Evolutionary conservation across 2,888 invertebrate species (phyloP).

Genomic region (Oscheius onirici): DNA sequence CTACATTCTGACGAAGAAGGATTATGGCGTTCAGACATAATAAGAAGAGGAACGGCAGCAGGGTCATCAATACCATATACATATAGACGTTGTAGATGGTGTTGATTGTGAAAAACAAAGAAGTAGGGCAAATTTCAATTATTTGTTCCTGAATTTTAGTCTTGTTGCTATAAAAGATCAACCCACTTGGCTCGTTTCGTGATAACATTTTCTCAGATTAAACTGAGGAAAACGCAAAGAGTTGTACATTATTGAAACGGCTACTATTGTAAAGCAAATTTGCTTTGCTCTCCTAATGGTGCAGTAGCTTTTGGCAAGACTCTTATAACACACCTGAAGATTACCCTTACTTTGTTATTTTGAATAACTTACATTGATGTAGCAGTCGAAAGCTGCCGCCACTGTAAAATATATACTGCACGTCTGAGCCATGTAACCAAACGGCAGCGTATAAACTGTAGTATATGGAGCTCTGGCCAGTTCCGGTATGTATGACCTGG

Average conservation of each 20-base stretch:
- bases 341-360: no score
- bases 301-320: constrained; percentile 56
- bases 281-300: constrained; percentile 62
- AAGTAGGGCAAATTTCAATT: constrained; percentile 71
- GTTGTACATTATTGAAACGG: constrained; percentile 67
- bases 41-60: constrained; percentile 70
- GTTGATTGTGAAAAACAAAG: constrained; percentile 68
- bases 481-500: constrained; percentile 63
- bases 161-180: no score
- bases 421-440: constrained; percentile 72
- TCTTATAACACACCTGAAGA: constrained; percentile 64
- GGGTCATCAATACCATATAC: constrained; percentile 71
- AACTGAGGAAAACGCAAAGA: constrained; percentile 71
- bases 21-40: constrained; percentile 71
- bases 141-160: constrained; percentile 57
- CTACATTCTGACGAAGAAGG: constrained; percentile 58
- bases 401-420: constrained; percentile 71
- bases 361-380: constrained; percentile 61
- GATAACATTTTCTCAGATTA: constrained; percentile 66
- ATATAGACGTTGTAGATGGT: constrained; percentile 70
- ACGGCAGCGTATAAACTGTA: constrained; percentile 69
- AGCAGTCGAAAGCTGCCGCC: constrained; percentile 71
- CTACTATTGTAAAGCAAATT: constrained; percentile 56
- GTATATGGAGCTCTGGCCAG: constrained; percentile 67
- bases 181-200: constrained; percentile 61